Percentiles rank a stretch among this genome's conserved stretches.
Conservation (phyloP, 2,888 invertebrate genomes). For the Drosophila meridionalis region DNA sequence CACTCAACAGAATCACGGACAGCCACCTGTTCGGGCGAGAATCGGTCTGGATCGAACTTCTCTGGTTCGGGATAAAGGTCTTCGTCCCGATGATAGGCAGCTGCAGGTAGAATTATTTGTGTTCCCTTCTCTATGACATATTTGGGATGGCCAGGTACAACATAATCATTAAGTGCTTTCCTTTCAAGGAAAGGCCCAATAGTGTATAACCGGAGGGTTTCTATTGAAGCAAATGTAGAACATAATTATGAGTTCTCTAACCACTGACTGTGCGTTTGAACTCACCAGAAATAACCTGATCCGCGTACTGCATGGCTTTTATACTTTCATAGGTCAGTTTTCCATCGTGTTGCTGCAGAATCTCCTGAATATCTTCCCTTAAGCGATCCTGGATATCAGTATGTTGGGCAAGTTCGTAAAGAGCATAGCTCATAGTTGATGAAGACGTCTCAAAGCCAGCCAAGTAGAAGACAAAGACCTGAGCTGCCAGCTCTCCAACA, state of each 20-base stretch:
- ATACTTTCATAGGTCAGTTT: slow-evolving; percentile 83
- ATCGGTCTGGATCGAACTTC: slow-evolving; percentile 88
- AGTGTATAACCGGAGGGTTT: slow-evolving; percentile 87
- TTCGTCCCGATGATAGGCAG: slow-evolving; percentile 87
- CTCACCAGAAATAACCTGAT: slow-evolving; percentile 85
- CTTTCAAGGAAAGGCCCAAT: slow-evolving; percentile 86
- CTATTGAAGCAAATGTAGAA: slow-evolving; percentile 72
- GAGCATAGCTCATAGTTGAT: slow-evolving; percentile 84
- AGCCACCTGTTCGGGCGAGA: slow-evolving; percentile 86
- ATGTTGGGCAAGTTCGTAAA: slow-evolving; percentile 86
- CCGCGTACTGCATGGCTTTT: slow-evolving; percentile 85
- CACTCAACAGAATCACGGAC: slow-evolving; percentile 85
- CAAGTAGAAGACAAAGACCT: slow-evolving; percentile 86
- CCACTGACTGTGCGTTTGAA: background rate
- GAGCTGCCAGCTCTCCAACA: slow-evolving; percentile 86
- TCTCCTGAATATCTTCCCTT: slow-evolving; percentile 83
- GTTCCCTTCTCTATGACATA: slow-evolving; percentile 85
- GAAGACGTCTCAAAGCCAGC: slow-evolving; percentile 87
- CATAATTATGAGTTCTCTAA: background rate
- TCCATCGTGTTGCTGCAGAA: slow-evolving; percentile 82
- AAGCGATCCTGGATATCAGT: slow-evolving; percentile 85
- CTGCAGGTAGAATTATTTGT: slow-evolving; percentile 69
- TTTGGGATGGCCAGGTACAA: slow-evolving; percentile 77
- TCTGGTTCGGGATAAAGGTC: slow-evolving; percentile 86
- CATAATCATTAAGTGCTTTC: slow-evolving; percentile 84